Conservation (phyloP, 2,797 vertebrate species). For the Falco novaeseelandiae region DNA sequence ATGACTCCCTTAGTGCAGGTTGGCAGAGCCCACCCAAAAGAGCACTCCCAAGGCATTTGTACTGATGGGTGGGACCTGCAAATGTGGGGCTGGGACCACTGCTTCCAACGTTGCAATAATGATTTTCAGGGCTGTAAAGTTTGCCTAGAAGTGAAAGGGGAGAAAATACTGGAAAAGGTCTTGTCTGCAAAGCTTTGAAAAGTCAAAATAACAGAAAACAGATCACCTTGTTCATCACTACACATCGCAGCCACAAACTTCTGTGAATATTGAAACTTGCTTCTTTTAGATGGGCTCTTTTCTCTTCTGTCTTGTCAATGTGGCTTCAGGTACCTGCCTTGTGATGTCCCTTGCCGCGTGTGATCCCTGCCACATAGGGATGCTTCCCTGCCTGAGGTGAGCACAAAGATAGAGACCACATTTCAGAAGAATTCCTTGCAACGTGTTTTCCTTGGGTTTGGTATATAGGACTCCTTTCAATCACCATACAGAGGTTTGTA, state of each 20-base stretch:
- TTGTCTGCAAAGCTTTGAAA: neutral
- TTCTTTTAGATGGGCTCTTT: neutral
- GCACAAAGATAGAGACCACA: too few species aligned
- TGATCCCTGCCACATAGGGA: neutral
- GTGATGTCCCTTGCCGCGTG: fast-evolving
- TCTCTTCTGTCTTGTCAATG: neutral
- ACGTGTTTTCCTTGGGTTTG: neutral
- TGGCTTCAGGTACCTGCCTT: neutral
- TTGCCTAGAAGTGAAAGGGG: neutral
- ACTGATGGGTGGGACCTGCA: neutral
- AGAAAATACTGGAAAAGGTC: neutral
- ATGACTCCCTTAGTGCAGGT: too few species aligned
- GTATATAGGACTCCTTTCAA: neutral
- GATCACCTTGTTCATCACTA: neutral
- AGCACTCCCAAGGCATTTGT: neutral
- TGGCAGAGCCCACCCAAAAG: neutral
- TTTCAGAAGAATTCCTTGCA: neutral
- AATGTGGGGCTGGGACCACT: neutral
- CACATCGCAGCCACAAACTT: neutral
- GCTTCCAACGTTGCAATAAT: neutral
- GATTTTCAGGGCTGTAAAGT: neutral
- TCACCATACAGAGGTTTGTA: too few species aligned
- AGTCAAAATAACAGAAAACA: neutral
- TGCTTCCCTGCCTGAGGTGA: neutral
- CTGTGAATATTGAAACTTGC: too few species aligned